Base-by-base conservation (phyloP, 1,140 invertebrate species). In the Phocides pigmalion region DNA sequence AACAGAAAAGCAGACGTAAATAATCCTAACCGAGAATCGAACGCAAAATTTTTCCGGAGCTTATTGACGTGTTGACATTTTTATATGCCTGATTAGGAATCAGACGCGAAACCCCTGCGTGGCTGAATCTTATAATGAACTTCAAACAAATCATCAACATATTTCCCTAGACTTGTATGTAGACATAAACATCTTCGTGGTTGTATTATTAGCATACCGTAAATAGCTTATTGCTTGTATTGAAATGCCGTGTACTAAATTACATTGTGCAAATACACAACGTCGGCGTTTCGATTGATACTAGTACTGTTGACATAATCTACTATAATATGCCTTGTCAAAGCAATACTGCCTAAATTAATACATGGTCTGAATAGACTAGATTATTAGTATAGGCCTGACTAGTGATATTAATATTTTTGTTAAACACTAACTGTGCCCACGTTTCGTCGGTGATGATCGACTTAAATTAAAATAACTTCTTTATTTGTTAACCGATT, bases 191-290 rank as follows among this genome's bases (percentile, higher is more conserved):
- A 37, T 59, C 16, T 37, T 51, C 20, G 22, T 46, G n/a, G n/a
- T n/a, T n/a, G n/a, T 58, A 28, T 58, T 58, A 58, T 58, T 58
- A 47, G 42, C 56, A 59, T 59, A 59, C 56, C 56, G 14, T 47
- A 59, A 59, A 59, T 47, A 59, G 16, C 56, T 20, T 47, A 47
- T 41, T 58, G 41, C 15, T 16, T 59, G 56, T 59, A 59, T 59
- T 59, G 56, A 59, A 59, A 59, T 59, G 56, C 56, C 56, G 16
- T 16, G 42, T 25, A 1, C 42, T 47, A 59, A 59, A 59, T 59
- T 59, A 59, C 42, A 59, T 59, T 59, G 56, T 47, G 42, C 56
- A 59, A 59, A 59, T 59, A 59, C 42, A 25, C 54, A 20, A 28
- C 42, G n/a, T 5, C 25, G 41, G 41, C 25, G 54, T 46, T 58